Conservation (phyloP, 2,113 vertebrate genomes). For the Argyrosomus japonicus region DNA sequence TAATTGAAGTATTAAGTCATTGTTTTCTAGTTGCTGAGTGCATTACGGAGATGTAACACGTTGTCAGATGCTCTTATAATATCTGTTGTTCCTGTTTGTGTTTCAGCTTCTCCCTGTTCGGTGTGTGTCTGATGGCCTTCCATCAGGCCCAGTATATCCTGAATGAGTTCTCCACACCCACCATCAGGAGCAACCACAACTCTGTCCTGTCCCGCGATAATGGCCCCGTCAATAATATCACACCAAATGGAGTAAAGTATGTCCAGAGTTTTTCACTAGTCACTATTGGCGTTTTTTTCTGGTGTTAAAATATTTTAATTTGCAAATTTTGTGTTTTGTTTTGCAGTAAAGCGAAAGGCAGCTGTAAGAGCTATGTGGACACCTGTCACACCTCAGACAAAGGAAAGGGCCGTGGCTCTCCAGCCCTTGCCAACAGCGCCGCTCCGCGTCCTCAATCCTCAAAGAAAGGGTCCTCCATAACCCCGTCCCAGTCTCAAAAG, state of each 20-base stretch:
- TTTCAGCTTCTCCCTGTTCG: constrained; percentile 92
- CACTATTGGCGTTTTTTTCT: background rate
- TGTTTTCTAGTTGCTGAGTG: background rate
- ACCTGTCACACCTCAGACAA: constrained; percentile 91
- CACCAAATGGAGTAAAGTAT: constrained; percentile 90
- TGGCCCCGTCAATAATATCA: constrained; percentile 83
- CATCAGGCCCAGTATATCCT: constrained; percentile 97
- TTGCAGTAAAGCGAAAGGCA: constrained; percentile 87
- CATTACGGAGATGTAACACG: background rate
- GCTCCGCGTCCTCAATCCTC: constrained; percentile 86
- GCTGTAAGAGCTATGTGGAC: constrained; percentile 94
- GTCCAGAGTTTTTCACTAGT: background rate
- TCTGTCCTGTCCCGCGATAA: constrained; percentile 83
- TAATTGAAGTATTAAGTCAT: background rate
- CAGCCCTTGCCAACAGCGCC: constrained; percentile 84
- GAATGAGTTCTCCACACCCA: constrained; percentile 90
- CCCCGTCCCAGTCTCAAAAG: constrained; percentile 89
- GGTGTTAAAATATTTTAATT: background rate
- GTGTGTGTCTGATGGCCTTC: constrained; percentile 95
- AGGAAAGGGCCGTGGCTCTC: constrained; percentile 94
- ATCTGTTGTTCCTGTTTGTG: constrained; percentile 11
- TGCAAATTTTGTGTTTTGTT: constrained; percentile 35
- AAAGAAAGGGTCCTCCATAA: constrained; percentile 87
- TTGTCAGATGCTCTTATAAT: background rate
- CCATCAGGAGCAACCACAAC: constrained; percentile 88